phyloP scores from a whole-genome alignment of 2,888 invertebrate genomes.

The Cordylochernes scorpioides region DNA sequence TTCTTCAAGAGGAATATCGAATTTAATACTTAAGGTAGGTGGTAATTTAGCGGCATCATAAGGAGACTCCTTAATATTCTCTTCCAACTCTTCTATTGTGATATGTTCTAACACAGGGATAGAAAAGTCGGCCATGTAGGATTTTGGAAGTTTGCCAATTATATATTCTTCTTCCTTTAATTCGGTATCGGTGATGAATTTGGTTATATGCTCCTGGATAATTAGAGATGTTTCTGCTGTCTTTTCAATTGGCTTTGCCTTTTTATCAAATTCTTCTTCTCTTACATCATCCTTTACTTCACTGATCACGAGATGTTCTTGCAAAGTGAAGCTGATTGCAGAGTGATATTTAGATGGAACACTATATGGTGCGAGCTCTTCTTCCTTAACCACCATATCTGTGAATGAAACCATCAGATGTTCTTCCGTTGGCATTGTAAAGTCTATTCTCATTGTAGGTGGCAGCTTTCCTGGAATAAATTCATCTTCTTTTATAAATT shows the following conservation, averaged over 20 bases:
- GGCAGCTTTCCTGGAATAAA: conserved; percentile 5
- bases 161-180: conserved; percentile 8
- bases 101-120: conserved; percentile 12
- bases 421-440: conserved; percentile 4
- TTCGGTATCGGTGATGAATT: conserved; percentile 9
- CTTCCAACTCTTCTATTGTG: conserved; percentile 8
- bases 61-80: conserved; percentile 8
- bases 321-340: conserved; percentile 8
- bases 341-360: conserved; percentile 5
- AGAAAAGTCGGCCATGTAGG: conserved; percentile 7
- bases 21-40: conserved; percentile 5
- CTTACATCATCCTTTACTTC: conserved; percentile 2
- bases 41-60: conserved; percentile 6
- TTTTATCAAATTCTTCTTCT: conserved; percentile 2
- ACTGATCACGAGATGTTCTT: conserved; percentile 4
- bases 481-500: conserved; percentile 4
- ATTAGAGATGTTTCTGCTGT: conserved; percentile 4
- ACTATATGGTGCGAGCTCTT: conserved; percentile 4
- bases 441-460: conserved; percentile 1
- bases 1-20: conserved; percentile 6
- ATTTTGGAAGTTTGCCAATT: conserved; percentile 4
- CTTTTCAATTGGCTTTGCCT: conserved; percentile 2
- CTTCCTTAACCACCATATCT: conserved; percentile 9
- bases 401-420: conserved; percentile 9
- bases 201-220: conserved; percentile 7